Conservation (phyloP, 2,888 invertebrate species). For the Epinotia nisella region DNA sequence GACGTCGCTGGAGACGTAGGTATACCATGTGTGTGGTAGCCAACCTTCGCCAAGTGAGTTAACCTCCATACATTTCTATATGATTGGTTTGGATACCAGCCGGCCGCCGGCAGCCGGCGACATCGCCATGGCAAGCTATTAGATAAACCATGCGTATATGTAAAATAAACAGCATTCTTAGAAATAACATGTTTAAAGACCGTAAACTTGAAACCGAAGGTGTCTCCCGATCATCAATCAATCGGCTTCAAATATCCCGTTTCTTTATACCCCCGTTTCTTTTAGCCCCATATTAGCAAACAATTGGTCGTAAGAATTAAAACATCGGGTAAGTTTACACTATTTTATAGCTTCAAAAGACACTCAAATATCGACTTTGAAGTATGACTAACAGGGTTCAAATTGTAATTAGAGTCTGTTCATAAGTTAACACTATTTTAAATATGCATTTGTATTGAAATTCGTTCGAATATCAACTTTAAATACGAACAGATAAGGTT, state of each 20-base stretch:
- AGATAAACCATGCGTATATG: no score
- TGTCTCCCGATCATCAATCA: constrained; percentile 30
- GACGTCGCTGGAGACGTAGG: no score
- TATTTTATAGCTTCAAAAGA: not conserved
- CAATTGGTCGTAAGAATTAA: constrained; percentile 38
- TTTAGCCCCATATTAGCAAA: constrained; percentile 33
- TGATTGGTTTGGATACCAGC: no score
- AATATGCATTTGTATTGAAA: not conserved
- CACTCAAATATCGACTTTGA: not conserved
- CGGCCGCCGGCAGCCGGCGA: no score
- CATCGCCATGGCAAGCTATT: no score
- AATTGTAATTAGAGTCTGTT: not conserved
- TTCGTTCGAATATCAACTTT: not conserved
- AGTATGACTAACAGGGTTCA: not conserved
- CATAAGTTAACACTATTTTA: not conserved
- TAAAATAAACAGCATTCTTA: constrained; percentile 1
- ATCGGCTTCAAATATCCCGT: not conserved
- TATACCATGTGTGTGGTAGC: no score
- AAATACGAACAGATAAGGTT: not conserved
- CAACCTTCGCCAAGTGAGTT: no score
- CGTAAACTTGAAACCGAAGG: constrained; percentile 17
- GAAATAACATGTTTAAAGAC: not conserved
- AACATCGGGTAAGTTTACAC: constrained; percentile 23
- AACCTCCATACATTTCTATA: no score
- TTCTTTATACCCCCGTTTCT: constrained; percentile 24